Conservation (phyloP, 2,113 vertebrate genomes). For the Numenius arquata region DNA sequence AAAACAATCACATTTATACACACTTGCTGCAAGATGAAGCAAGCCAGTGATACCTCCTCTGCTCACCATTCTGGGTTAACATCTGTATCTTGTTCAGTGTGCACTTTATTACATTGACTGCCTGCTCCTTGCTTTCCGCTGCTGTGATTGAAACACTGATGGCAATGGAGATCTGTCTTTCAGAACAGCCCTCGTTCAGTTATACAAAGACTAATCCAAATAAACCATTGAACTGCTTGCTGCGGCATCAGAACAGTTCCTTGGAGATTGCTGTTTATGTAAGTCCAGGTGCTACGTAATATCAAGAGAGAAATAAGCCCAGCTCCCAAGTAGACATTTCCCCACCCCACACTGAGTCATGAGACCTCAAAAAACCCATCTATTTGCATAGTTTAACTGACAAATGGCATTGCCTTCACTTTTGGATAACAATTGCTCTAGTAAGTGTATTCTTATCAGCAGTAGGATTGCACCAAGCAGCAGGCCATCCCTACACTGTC, state of each 20-base stretch:
- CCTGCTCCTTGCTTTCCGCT: neutral
- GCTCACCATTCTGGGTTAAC: neutral
- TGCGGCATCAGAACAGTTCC: neutral
- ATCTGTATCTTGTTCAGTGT: neutral
- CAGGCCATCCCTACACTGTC: fast-evolving
- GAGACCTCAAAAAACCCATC: neutral
- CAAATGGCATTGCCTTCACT: neutral
- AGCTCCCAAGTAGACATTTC: neutral
- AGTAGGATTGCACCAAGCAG: neutral
- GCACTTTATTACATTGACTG: neutral
- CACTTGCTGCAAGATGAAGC: neutral
- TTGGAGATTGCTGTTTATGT: neutral
- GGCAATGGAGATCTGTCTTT: neutral
- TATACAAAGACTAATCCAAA: neutral
- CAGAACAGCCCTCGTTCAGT: neutral
- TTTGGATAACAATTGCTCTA: neutral
- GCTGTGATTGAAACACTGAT: neutral
- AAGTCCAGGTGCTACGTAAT: fast-evolving
- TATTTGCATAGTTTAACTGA: neutral
- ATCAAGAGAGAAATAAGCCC: neutral
- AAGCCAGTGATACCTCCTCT: neutral
- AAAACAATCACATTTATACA: neutral
- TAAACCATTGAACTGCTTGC: neutral
- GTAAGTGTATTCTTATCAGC: fast-evolving
- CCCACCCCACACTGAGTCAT: fast-evolving